Base-by-base conservation (phyloP, 2,888 invertebrate species). In the Idaea aversata region DNA sequence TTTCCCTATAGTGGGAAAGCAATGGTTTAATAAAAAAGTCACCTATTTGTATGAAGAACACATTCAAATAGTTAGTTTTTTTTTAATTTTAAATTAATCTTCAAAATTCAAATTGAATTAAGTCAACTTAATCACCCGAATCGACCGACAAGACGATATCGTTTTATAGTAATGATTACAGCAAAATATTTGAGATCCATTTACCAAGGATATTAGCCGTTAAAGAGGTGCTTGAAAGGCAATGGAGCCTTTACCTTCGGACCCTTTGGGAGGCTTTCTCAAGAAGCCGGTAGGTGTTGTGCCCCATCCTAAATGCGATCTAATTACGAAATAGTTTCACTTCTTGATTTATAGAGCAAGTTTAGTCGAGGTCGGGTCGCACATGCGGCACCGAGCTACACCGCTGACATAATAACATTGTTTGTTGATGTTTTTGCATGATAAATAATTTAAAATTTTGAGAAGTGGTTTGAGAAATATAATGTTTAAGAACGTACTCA, bases 301-400 rank as follows among this genome's bases (percentile, higher is more conserved):
- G 86, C 89, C 86, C 88, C 85, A 80, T 83, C 86, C 91, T 93
- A 92, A 93, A 93, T 90, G 87, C 92, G 91, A 93, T 93, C 93
- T 93, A 93, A 93, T 93, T 93, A 92, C 93, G 87, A 89, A 93
- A 93, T 93, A 93, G 93, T 93, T 93, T 91, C 88, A 88, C 92
- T 93, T 90, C 91, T 93, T 93, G 93, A 93, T 93, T 93, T 93
- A 93, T 93, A 92, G 92, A 90, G 90, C 86, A 91, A 93, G 92
- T 93, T 93, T 80, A 79, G 79, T 80, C 75, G 74, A 77, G 80
- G 72, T 73, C 77, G 86, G 86, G 86, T 82, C 84, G 85, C 83
- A 86, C 88, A 89, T 81, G 85, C 87, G 88, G 87, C 78, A 80
- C 83, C 67, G 68, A 76, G 81, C 78, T 80, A 80, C 83, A 83